phyloP scores from a whole-genome alignment of 2,888 invertebrate species.

The Microplitis deprimator region DNA sequence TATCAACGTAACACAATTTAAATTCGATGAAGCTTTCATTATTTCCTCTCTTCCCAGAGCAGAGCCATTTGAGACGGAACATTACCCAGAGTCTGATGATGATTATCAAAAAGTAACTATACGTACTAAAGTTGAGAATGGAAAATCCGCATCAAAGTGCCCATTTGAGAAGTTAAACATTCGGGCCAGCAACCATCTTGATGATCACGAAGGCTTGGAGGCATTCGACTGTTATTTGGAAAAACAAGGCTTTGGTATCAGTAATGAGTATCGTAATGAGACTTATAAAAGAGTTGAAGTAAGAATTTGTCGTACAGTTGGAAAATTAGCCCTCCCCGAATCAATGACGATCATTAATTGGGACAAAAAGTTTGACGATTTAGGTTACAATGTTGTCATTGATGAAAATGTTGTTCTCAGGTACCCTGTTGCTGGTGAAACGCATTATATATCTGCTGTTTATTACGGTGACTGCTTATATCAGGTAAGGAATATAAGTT shows the following conservation, averaged over 20 bases:
- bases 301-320: neutral
- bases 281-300: neutral
- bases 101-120: neutral
- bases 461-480: neutral
- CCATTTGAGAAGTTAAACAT: neutral
- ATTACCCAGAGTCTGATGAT: neutral
- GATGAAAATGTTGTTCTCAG: neutral
- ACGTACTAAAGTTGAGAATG: neutral
- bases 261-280: neutral
- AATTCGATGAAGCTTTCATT: too few relatives aligned
- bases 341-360: neutral
- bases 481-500: neutral
- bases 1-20: too few relatives aligned
- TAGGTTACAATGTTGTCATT: neutral
- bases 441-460: neutral
- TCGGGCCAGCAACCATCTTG: neutral
- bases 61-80: too few relatives aligned
- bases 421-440: neutral
- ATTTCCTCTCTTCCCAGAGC: too few relatives aligned
- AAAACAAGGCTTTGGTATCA: neutral
- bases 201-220: neutral
- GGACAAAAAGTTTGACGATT: neutral
- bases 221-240: neutral
- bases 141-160: neutral
- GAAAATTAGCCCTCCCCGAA: neutral